Evolutionary conservation across 2,888 invertebrate genomes (phyloP).

Genomic region (Cinara cedri): DNA sequence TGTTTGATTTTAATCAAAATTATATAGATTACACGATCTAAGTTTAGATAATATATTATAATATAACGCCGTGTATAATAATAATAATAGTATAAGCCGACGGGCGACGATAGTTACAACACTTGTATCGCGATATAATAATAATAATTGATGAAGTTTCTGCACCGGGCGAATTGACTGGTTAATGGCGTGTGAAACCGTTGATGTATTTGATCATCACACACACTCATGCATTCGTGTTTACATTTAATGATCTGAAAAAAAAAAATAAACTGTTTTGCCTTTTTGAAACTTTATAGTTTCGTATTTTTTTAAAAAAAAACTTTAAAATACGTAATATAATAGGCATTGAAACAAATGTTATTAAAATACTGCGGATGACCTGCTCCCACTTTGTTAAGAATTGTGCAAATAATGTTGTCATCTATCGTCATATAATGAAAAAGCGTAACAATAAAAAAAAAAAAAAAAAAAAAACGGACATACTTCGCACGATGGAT

Average conservation of each 20-base stretch:
- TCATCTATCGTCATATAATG: too few species aligned
- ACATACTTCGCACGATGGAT: too few species aligned
- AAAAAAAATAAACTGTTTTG: constrained; percentile 39
- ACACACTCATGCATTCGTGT: not conserved
- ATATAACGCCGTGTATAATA: not conserved
- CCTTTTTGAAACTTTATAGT: too few species aligned
- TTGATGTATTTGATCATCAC: constrained; percentile 20
- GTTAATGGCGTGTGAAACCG: constrained; percentile 46
- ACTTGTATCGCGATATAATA: not conserved
- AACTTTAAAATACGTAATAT: too few species aligned
- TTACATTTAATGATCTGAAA: constrained; percentile 46
- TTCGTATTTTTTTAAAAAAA: too few species aligned
- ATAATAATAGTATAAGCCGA: too few species aligned
- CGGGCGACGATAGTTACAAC: not conserved
- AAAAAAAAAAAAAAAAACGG: too few species aligned
- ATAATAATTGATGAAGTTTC: constrained; percentile 32
- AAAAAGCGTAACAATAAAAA: too few species aligned
- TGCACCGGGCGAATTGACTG: constrained; percentile 16
- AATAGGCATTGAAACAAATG: too few species aligned
- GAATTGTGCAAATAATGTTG: too few species aligned
- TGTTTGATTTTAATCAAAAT: not conserved
- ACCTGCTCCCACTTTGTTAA: too few species aligned
- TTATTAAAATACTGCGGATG: too few species aligned
- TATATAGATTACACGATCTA: not conserved
- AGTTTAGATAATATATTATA: not conserved